A percentile compares a stretch with the other conserved stretches of the same genome.
These are phyloP conservation scores for Cryptocephalus moraei DNA, from an alignment of 2,888 invertebrate species.

Conservation along the genomic window DNA sequence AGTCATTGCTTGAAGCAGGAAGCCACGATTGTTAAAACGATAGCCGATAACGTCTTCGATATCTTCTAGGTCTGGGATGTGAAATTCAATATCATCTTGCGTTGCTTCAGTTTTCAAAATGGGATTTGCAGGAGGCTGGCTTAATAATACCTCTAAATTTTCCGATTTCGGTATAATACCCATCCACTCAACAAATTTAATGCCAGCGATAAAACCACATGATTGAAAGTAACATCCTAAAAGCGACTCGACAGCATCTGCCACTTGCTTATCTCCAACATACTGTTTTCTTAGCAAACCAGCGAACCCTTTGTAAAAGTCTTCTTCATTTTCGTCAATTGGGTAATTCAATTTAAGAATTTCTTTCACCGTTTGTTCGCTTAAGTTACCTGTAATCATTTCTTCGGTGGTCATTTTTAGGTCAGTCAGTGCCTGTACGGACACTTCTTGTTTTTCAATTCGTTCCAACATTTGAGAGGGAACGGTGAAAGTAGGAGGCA, in stretches of 20 bases:
- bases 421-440: constrained; percentile 38
- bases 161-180: constrained; percentile 34
- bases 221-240: constrained; percentile 63
- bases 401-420: constrained; percentile 38
- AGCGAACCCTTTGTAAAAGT: constrained; percentile 28
- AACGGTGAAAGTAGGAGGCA: constrained; percentile 66
- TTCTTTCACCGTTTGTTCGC: constrained; percentile 19
- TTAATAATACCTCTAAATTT: constrained; percentile 23
- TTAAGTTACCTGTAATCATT: constrained; percentile 27
- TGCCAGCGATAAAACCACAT: constrained; percentile 33
- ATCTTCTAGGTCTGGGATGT: constrained; percentile 24
- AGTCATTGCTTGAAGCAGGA: constrained; percentile 82
- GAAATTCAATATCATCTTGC: constrained; percentile 39
- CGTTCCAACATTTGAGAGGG: constrained; percentile 41
- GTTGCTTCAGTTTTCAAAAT: constrained; percentile 32
- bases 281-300: constrained; percentile 40
- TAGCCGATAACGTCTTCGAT: constrained; percentile 61
- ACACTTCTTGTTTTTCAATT: constrained; percentile 36
- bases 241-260: constrained; percentile 80
- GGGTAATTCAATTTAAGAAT: constrained; percentile 8
- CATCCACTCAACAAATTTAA: constrained; percentile 39
- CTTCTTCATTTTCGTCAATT: constrained; percentile 24
- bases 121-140: constrained; percentile 30
- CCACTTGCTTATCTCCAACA: constrained; percentile 55
- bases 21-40: constrained; percentile 69